Conservation (phyloP, 2,113 vertebrate species). For the Sciurus niger region DNA sequence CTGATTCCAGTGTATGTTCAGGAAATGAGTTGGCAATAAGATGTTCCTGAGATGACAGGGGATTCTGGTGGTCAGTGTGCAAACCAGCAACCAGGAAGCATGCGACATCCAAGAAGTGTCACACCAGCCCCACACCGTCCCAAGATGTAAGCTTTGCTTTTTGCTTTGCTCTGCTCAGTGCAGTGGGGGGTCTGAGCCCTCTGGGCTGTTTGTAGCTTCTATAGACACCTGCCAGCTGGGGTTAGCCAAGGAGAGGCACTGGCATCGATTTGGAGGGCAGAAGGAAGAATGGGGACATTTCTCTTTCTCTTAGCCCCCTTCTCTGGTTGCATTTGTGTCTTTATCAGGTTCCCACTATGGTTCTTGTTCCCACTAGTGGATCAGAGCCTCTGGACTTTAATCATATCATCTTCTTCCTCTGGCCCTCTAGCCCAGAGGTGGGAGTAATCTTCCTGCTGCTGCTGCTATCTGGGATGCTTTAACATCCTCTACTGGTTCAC, state of each 20-base stretch:
- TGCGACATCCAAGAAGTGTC: background rate
- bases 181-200: background rate
- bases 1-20: background rate
- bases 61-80: background rate
- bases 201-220: background rate
- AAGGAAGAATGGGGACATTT: background rate
- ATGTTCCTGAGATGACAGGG: background rate
- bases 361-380: background rate
- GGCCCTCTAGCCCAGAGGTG: background rate
- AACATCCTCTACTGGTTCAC: background rate
- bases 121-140: background rate
- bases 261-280: background rate
- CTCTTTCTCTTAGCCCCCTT: background rate
- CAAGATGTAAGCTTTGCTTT: background rate
- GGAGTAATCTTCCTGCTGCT: background rate
- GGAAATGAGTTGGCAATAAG: background rate
- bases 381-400: background rate
- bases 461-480: background rate
- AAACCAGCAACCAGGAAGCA: background rate
- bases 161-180: background rate
- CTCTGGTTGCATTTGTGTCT: background rate
- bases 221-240: background rate
- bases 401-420: background rate
- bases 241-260: background rate
- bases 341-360: background rate